A percentile compares a stretch with the other conserved stretches of the same genome.
Conservation (phyloP, 2,888 invertebrate species). For the Steinernema hermaphroditum region DNA sequence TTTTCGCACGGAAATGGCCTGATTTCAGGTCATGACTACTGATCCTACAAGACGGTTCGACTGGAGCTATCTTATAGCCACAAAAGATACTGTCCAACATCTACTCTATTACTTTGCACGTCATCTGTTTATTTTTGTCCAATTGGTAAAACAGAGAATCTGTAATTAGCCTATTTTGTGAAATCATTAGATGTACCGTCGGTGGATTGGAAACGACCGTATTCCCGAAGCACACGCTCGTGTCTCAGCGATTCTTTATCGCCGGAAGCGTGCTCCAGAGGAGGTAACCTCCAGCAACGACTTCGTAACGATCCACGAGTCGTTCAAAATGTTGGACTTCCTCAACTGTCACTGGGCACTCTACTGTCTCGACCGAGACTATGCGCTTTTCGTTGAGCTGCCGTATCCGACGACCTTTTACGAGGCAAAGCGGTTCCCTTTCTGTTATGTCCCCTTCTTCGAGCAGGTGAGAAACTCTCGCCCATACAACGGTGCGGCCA, state of each 20-base stretch:
- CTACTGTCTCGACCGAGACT: neutral
- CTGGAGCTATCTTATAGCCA: no score
- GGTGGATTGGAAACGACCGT: no score
- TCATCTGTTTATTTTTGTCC: no score
- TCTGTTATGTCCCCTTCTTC: neutral
- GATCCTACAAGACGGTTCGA: no score
- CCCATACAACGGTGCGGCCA: no score
- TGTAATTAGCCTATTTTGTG: no score
- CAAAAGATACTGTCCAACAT: no score
- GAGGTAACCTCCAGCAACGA: neutral
- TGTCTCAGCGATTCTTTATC: neutral
- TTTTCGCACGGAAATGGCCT: no score
- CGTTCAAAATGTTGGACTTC: neutral
- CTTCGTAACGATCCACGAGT: neutral
- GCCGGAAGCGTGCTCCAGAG: neutral
- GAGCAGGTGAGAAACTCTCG: slow-evolving; percentile 6
- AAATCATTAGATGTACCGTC: no score
- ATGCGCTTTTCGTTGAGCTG: neutral
- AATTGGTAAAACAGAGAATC: no score
- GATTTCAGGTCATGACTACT: no score
- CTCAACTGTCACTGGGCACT: neutral
- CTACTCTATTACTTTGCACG: no score
- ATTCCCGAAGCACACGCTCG: neutral
- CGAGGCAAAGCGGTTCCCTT: neutral
- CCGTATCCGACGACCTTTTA: neutral